Base-by-base conservation (phyloP, 2,888 invertebrate species). In the Brachycybe producta region DNA sequence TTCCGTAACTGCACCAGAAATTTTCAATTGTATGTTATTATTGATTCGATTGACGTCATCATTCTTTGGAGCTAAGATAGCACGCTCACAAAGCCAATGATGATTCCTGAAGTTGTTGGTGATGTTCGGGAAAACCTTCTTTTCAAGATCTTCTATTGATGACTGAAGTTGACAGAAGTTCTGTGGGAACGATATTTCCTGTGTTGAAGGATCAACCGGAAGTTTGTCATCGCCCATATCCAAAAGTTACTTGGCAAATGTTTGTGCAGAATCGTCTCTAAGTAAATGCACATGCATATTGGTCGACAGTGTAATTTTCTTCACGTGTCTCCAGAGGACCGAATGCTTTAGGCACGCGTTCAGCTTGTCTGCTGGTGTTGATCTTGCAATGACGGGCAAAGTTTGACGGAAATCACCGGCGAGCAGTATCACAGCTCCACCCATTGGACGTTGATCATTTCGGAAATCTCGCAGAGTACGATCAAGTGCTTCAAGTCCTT, bases 401-500 rank as follows among this genome's bases (percentile, higher is more conserved):
- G 52, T 56, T 49, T 62, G 57, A 26, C 59, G 28, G 46, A 58
- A 58, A 40, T 61, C 56, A 7, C 59, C 58, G 21, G 54, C 54
- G 21, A 61, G 47, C 8, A 63, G 5, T 3, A 61, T 43, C 4
- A 53, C 47, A 17, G 54, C 39, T 21, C 58, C 56, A 17, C 58
- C 57, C 53, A 56, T 56, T 21, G 54, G 27, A 23, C 17, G 19
- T 28, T 30, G 38, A 47, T 49, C 52, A 35, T 44, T 32, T 5
- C 39, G 51, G 3, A 61, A 3, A 27, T 58, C 59, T 52, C 53
- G 50, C 13, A 63, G 42, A 19, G 62, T 60, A 27, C 61, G 42
- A 51, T 65, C 56, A 4, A 67, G 43, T 26, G 66, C 64, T 53
- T 67, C 63, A 5, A 67, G 45, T 23, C 57, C 46, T 49, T 54